Evolutionary conservation across 2,113 vertebrate species (phyloP).

Genomic region (Sinosuthora webbiana): DNA sequence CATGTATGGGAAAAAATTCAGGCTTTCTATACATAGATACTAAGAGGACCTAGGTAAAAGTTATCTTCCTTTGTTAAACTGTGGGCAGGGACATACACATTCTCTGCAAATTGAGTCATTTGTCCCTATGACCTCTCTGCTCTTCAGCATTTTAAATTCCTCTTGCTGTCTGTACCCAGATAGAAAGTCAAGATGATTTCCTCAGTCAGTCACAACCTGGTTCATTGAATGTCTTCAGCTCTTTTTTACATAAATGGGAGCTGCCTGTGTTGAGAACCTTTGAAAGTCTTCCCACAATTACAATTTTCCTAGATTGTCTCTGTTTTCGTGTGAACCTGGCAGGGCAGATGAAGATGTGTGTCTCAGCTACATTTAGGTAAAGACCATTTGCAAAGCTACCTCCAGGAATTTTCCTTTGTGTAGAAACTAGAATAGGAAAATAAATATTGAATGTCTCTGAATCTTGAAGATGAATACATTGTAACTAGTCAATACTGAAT

Average conservation of each 20-base stretch:
- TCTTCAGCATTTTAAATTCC: not conserved
- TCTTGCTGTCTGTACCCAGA: not conserved
- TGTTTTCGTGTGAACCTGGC: not conserved
- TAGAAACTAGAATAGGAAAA: not conserved
- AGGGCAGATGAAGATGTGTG: not conserved
- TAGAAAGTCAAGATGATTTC: not conserved
- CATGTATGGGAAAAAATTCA: not conserved
- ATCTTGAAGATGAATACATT: not conserved
- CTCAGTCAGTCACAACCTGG: not conserved
- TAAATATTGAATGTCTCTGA: not conserved
- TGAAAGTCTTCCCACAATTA: not conserved
- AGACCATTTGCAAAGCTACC: not conserved
- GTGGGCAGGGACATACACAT: not conserved
- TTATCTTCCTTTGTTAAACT: not conserved
- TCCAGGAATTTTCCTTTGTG: not conserved
- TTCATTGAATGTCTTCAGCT: not conserved
- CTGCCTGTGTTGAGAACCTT: not conserved
- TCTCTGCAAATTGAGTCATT: not conserved
- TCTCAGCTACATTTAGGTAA: not conserved
- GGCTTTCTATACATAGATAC: not conserved
- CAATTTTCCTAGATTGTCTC: not conserved
- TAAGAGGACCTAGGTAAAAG: not conserved
- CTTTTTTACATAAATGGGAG: not conserved
- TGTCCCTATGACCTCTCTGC: not conserved
- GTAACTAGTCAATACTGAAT: not conserved